These are phyloP conservation scores for Homalodisca vitripennis DNA, from an alignment of 1,140 invertebrate genomes.

Conservation along the genomic window DNA sequence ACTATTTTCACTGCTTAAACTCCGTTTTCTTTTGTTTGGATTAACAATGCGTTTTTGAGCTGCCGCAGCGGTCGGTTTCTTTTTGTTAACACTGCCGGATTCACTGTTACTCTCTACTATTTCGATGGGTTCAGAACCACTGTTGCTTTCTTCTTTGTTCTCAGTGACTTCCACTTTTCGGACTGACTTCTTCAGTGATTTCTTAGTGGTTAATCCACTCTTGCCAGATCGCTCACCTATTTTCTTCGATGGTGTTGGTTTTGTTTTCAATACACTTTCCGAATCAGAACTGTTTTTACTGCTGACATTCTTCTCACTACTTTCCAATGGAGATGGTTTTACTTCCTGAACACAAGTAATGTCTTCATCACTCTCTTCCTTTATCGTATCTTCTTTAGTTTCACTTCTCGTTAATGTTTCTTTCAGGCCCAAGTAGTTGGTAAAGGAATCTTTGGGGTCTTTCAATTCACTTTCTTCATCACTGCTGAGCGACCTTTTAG, in stretches of 20 bases:
- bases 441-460: constrained; percentile 6
- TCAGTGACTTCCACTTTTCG: no score
- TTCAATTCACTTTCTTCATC: background rate
- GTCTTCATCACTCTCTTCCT: background rate
- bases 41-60: no score
- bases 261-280: no score
- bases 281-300: background rate
- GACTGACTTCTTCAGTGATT: no score
- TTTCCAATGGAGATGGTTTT: background rate
- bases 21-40: background rate
- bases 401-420: background rate
- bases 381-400: background rate
- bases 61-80: no score
- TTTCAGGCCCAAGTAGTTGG: constrained; percentile 3
- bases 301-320: background rate
- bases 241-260: no score
- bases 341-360: background rate
- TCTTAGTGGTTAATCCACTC: no score
- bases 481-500: background rate
- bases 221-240: no score
- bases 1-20: background rate
- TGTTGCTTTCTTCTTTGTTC: background rate
- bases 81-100: no score
- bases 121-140: background rate
- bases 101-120: no score